Conservation (phyloP, 2,888 invertebrate species). For the Phengaris arion region DNA sequence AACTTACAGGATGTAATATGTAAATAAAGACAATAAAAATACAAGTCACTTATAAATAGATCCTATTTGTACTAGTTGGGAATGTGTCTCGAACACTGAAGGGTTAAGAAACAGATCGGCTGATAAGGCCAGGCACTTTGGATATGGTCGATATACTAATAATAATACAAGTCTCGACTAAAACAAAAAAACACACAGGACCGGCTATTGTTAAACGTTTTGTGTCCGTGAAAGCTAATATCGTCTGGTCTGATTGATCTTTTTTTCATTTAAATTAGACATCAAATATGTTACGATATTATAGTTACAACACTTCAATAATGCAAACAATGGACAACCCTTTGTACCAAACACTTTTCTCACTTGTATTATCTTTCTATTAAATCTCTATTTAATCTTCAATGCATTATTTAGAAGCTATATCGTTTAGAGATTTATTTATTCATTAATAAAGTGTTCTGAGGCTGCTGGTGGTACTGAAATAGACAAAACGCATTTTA, state of each 20-base stretch:
- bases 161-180: slow-evolving; percentile 61
- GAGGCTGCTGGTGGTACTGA: not conserved
- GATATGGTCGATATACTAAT: slow-evolving; percentile 59
- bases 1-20: slow-evolving; percentile 13
- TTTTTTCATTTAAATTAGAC: slow-evolving; percentile 69
- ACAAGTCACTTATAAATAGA: slow-evolving; percentile 20
- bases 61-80: slow-evolving; percentile 48
- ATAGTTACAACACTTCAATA: slow-evolving; percentile 61
- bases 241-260: slow-evolving; percentile 75
- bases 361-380: slow-evolving; percentile 22
- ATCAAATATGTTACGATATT: slow-evolving; percentile 65
- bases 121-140: slow-evolving; percentile 65
- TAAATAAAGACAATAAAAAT: slow-evolving; percentile 24
- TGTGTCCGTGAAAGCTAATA: slow-evolving; percentile 66
- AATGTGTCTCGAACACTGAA: slow-evolving; percentile 68
- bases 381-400: not conserved
- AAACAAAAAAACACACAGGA: slow-evolving; percentile 62
- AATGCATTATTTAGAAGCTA: slow-evolving; percentile 25
- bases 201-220: slow-evolving; percentile 71
- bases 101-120: slow-evolving; percentile 70
- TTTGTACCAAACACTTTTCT: slow-evolving; percentile 29
- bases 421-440: slow-evolving; percentile 6
- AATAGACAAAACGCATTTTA: not conserved
- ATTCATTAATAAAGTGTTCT: slow-evolving; percentile 1
- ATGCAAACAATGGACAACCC: slow-evolving; percentile 53